Conservation (phyloP, 2,888 invertebrate genomes). For the Drosophila putrida region DNA sequence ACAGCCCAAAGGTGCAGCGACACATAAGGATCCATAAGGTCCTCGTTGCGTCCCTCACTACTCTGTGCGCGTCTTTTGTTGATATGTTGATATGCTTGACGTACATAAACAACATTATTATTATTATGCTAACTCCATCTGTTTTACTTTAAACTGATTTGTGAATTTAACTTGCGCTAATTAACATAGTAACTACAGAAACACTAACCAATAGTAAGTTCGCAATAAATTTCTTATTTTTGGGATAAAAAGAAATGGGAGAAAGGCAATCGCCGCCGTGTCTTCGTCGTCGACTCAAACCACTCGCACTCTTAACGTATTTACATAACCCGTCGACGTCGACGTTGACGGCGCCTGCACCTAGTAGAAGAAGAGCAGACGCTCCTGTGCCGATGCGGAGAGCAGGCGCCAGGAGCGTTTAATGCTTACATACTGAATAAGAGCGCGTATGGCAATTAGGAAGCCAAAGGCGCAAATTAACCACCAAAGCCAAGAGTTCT, state of each 20-base stretch:
- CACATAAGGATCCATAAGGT: constrained; percentile 4
- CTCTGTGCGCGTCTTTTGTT: constrained; percentile 41
- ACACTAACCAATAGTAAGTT: constrained; percentile 68
- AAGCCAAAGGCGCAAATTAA: constrained; percentile 95
- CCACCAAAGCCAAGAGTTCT: constrained; percentile 97
- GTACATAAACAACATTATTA: constrained; percentile 37
- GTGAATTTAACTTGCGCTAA: constrained; percentile 72
- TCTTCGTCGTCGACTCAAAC: constrained; percentile 22
- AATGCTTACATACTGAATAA: constrained; percentile 95
- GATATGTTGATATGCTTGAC: constrained; percentile 27
- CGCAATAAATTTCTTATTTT: constrained; percentile 37
- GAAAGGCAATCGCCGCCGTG: constrained; percentile 23
- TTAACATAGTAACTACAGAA: constrained; percentile 73
- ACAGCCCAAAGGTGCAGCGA: constrained; percentile 53
- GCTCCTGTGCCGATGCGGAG: constrained; percentile 94
- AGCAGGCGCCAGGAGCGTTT: constrained; percentile 95
- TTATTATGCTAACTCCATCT: constrained; percentile 42
- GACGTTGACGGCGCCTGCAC: constrained; percentile 56
- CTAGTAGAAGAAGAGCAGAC: constrained; percentile 94
- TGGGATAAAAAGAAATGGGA: constrained; percentile 40
- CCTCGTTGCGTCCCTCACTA: constrained; percentile 27
- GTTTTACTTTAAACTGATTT: constrained; percentile 28
- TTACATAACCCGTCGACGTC: constrained; percentile 54
- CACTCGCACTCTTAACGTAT: constrained; percentile 57
- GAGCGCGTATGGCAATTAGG: constrained; percentile 94